phyloP scores from a whole-genome alignment of 1,140 invertebrate genomes.

The Pantala flavescens region DNA sequence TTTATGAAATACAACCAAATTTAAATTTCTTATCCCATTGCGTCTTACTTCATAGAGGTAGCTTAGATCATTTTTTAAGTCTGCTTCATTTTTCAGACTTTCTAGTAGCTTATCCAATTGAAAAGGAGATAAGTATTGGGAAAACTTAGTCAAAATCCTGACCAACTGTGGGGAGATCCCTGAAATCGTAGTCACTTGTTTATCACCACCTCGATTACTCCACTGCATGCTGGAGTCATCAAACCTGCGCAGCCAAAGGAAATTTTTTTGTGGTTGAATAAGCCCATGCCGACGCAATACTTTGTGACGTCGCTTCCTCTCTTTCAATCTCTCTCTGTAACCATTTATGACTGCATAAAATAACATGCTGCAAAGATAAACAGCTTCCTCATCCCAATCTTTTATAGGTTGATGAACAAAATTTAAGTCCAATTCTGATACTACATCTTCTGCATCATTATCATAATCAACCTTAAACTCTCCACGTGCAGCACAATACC shows the following conservation, averaged over 20 bases:
- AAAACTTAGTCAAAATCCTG: neutral
- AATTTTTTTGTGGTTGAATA: constrained; percentile 54
- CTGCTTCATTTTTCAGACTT: constrained; percentile 54
- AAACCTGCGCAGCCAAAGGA: constrained; percentile 51
- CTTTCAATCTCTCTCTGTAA: constrained; percentile 59
- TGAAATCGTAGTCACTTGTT: constrained; percentile 37
- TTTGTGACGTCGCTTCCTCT: constrained; percentile 55
- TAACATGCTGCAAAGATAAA: constrained; percentile 43
- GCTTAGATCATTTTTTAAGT: constrained; percentile 51
- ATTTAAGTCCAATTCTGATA: constrained; percentile 49
- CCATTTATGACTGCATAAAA: constrained; percentile 54
- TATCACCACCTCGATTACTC: constrained; percentile 43
- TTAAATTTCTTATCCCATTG: constrained; percentile 57
- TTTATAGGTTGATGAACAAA: constrained; percentile 40
- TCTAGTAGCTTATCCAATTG: constrained; percentile 48
- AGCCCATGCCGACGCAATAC: constrained; percentile 71
- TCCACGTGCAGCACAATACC: constrained; percentile 73
- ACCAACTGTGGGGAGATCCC: neutral
- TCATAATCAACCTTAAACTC: constrained; percentile 80
- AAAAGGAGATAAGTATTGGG: neutral
- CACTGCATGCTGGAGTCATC: constrained; percentile 36
- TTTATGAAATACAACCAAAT: constrained; percentile 54
- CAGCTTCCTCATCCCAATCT: constrained; percentile 34
- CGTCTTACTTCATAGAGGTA: constrained; percentile 54
- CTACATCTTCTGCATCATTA: constrained; percentile 63